Conservation (phyloP, 1,140 invertebrate genomes). For the Sinonovacula constricta region DNA sequence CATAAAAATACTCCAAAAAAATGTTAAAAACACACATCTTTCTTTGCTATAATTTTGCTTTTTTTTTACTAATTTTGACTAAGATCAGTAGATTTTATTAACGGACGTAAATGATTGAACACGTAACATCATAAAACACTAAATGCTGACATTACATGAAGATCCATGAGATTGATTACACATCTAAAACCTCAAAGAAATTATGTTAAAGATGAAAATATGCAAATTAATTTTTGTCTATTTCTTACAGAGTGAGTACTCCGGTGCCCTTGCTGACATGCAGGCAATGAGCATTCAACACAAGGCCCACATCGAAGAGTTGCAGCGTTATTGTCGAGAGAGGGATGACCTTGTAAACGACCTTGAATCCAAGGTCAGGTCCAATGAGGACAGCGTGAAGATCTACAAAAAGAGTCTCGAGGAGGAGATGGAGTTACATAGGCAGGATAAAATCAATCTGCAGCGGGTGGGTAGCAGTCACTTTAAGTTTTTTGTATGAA, state of each 20-base stretch:
- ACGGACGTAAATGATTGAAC: not conserved
- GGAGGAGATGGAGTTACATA: constrained; percentile 43
- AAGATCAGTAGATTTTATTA: no score
- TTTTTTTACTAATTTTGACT: no score
- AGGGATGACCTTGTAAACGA: constrained; percentile 44
- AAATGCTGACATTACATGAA: no score
- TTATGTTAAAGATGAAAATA: not conserved
- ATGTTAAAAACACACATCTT: no score
- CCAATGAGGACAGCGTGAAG: constrained; percentile 39
- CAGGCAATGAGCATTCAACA: constrained; percentile 39
- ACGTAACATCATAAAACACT: no score
- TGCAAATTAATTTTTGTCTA: not conserved
- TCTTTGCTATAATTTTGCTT: no score
- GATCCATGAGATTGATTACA: not conserved
- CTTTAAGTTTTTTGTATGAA: no score
- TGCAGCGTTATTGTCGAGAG: constrained; percentile 50
- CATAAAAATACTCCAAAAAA: no score
- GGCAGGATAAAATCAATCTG: constrained; percentile 47
- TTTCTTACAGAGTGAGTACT: constrained; percentile 43
- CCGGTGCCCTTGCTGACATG: constrained; percentile 26
- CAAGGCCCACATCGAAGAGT: constrained; percentile 45
- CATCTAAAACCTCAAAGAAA: not conserved
- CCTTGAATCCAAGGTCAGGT: constrained; percentile 31
- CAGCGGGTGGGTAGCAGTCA: constrained; percentile 40
- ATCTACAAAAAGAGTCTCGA: constrained; percentile 43